A percentile compares a stretch with the other conserved stretches of the same genome.
Conservation (phyloP, 2,797 vertebrate species). For the Antrozous pallidus region DNA sequence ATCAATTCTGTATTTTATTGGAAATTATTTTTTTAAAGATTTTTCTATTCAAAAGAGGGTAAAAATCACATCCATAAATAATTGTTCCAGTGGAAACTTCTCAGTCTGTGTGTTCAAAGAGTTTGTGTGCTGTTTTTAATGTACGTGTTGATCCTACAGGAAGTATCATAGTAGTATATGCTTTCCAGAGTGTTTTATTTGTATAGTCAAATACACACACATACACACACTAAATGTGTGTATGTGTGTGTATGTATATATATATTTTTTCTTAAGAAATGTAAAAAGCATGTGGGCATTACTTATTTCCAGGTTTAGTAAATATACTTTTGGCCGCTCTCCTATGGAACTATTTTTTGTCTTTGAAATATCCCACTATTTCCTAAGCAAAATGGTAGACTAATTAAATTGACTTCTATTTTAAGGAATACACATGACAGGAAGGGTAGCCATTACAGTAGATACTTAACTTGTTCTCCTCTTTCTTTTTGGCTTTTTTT, state of each 20-base stretch:
- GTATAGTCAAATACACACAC: no score
- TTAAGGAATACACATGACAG: conserved; percentile 50
- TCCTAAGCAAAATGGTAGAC: conserved; percentile 58
- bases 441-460: conserved; percentile 52
- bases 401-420: conserved; percentile 58
- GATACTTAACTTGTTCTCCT: conserved; percentile 39
- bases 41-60: conserved; percentile 37
- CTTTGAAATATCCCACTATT: conserved; percentile 44
- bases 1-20: background rate
- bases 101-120: background rate
- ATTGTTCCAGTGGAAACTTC: background rate
- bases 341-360: conserved; percentile 34
- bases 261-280: background rate
- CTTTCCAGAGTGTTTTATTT: conserved; percentile 11
- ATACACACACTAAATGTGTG: no score
- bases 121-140: conserved; percentile 10
- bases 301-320: conserved; percentile 48
- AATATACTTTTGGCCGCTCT: conserved; percentile 47
- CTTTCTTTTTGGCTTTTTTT: conserved; percentile 32
- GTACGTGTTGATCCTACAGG: background rate
- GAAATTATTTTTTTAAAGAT: conserved; percentile 29
- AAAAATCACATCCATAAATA: conserved; percentile 11
- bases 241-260: background rate
- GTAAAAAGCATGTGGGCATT: background rate
- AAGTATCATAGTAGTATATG: background rate